A percentile compares a stretch with the other conserved stretches of the same genome.
Evolutionary conservation across 2,888 invertebrate genomes (phyloP).

Genomic region (Andricus quercusramuli): DNA sequence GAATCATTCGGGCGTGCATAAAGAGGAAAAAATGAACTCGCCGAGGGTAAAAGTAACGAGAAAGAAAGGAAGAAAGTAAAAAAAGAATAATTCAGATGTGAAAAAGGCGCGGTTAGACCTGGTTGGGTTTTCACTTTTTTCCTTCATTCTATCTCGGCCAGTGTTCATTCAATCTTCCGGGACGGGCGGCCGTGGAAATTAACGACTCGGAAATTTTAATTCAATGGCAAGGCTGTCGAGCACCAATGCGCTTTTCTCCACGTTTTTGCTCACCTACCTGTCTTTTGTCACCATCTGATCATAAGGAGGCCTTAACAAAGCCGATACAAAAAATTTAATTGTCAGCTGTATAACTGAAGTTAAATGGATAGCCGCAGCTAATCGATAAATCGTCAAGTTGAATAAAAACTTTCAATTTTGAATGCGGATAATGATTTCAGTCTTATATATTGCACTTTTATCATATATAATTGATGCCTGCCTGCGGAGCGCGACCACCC

Average conservation of each 20-base stretch:
- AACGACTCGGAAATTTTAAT: slow-evolving; percentile 72
- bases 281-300: slow-evolving; percentile 42
- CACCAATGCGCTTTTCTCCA: slow-evolving; percentile 38
- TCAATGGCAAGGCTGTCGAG: slow-evolving; percentile 69
- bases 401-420: not conserved
- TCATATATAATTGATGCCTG: no score
- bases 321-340: not conserved
- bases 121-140: slow-evolving; percentile 42
- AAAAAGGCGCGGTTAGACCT: slow-evolving; percentile 43
- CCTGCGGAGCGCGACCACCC: no score
- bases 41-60: slow-evolving; percentile 43
- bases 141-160: slow-evolving; percentile 36
- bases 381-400: not conserved
- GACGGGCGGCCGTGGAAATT: slow-evolving; percentile 61
- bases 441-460: no score
- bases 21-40: slow-evolving; percentile 61
- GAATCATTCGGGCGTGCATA: slow-evolving; percentile 66
- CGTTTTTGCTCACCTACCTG: slow-evolving; percentile 44
- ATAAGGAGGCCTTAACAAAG: not conserved
- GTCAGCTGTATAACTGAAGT: not conserved
- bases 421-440: no score
- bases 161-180: slow-evolving; percentile 43
- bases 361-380: not conserved
- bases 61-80: slow-evolving; percentile 45
- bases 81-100: slow-evolving; percentile 33